These are phyloP conservation scores for Mesorhabditis sp. DNA, from an alignment of 2,888 invertebrate species.

Conservation along the genomic window DNA sequence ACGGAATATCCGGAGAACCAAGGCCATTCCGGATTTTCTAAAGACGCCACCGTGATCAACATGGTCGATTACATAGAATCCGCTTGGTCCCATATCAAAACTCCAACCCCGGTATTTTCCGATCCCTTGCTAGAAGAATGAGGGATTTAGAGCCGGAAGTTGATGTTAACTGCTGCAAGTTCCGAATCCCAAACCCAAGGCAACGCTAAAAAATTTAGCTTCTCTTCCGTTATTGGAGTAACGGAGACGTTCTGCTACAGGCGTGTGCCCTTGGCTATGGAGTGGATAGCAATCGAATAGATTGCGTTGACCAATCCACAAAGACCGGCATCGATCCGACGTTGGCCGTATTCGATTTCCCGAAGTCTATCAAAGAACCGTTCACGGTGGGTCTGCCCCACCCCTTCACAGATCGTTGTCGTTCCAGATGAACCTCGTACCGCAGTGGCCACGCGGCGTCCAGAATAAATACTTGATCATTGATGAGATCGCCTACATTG, in stretches of 20 bases:
- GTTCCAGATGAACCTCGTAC: constrained; percentile 82
- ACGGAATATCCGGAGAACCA: too few relatives aligned
- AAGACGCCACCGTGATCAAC: too few relatives aligned
- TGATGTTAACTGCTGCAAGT: too few relatives aligned
- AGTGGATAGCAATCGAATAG: constrained; percentile 26
- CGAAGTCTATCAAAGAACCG: constrained; percentile 37
- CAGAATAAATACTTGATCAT: constrained; percentile 48
- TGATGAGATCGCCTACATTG: constrained; percentile 56
- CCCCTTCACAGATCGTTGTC: too few relatives aligned
- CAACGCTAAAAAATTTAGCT: constrained; percentile 26
- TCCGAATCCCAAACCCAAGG: not conserved
- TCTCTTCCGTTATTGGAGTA: constrained; percentile 55
- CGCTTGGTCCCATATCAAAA: too few relatives aligned
- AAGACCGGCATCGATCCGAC: constrained; percentile 22
- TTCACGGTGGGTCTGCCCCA: constrained; percentile 37
- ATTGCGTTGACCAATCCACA: constrained; percentile 31
- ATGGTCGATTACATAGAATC: too few relatives aligned
- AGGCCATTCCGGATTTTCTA: too few relatives aligned
- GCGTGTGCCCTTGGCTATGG: constrained; percentile 50
- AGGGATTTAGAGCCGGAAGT: too few relatives aligned
- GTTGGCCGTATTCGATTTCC: constrained; percentile 48
- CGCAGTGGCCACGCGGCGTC: constrained; percentile 64
- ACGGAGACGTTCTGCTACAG: constrained; percentile 49
- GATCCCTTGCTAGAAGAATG: too few relatives aligned
- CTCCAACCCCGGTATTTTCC: too few relatives aligned